Evolutionary conservation across 1,140 invertebrate species (phyloP).

Genomic region (Meloidogyne chitwoodi): DNA sequence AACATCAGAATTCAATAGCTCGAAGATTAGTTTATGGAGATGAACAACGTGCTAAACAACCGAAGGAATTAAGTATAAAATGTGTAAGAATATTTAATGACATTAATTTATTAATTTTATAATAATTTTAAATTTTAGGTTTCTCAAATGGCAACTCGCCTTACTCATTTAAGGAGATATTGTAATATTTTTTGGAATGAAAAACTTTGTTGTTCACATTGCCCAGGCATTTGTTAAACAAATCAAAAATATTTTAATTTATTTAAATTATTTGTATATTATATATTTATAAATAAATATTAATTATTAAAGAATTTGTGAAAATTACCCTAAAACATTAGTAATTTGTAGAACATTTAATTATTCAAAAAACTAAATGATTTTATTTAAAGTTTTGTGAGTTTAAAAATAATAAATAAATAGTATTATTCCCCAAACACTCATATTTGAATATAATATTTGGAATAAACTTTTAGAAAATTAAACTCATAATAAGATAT

Average conservation of each 20-base stretch:
- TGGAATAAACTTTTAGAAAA: too few species aligned
- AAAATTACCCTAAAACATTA: too few species aligned
- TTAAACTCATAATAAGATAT: too few species aligned
- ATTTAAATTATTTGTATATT: background rate
- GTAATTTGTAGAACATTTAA: too few species aligned
- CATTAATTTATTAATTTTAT: background rate
- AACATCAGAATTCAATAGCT: background rate
- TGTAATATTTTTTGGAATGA: slow-evolving; percentile 60
- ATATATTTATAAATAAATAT: too few species aligned
- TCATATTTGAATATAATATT: too few species aligned
- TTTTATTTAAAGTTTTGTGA: too few species aligned
- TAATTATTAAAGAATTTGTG: too few species aligned
- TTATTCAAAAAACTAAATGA: too few species aligned
- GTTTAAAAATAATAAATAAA: too few species aligned
- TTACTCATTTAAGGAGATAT: slow-evolving; percentile 54
- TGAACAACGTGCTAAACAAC: slow-evolving; percentile 8
- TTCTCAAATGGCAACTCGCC: slow-evolving; percentile 42
- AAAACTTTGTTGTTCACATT: slow-evolving; percentile 55
- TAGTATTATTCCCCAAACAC: too few species aligned
- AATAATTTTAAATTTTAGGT: slow-evolving; percentile 33
- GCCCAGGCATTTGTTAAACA: slow-evolving; percentile 47
- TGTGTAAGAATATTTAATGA: slow-evolving; percentile 4
- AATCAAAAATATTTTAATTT: background rate
- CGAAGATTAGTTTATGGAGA: slow-evolving; percentile 3
- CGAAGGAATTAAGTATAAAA: slow-evolving; percentile 4